Evolutionary conservation across 2,797 vertebrate genomes (phyloP).

Genomic region (Pangasius krempfi): DNA sequence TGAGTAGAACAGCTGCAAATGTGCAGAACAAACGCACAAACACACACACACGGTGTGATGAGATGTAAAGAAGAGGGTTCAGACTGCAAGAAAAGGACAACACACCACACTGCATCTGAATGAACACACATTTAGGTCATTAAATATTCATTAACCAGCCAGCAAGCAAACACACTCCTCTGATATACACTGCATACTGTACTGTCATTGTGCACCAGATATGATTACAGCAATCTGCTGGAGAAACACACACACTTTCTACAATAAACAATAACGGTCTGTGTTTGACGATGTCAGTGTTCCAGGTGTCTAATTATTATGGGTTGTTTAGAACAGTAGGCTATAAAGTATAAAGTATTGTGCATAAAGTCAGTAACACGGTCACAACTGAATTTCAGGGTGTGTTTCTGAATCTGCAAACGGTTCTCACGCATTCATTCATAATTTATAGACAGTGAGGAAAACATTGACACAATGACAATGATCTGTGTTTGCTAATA

Average conservation of each 20-base stretch:
- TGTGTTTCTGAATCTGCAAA: background rate
- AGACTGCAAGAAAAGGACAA: conserved; percentile 21
- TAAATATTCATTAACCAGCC: conserved; percentile 46
- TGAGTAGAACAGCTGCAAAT: conserved; percentile 39
- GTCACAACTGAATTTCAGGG: background rate
- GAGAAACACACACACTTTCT: background rate
- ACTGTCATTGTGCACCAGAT: background rate
- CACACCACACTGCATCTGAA: conserved; percentile 39
- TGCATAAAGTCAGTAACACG: background rate
- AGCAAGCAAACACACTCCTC: conserved; percentile 26
- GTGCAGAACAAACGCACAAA: conserved; percentile 15
- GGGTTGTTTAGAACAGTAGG: background rate
- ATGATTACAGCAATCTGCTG: conserved; percentile 10
- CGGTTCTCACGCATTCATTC: background rate
- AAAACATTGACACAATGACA: background rate
- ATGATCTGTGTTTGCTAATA: background rate
- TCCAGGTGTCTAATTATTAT: conserved; percentile 4
- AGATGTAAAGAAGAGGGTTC: conserved; percentile 41
- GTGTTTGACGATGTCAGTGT: background rate
- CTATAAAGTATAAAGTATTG: background rate
- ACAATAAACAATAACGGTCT: background rate
- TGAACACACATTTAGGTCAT: conserved; percentile 41
- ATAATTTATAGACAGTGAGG: background rate
- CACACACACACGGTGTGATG: background rate
- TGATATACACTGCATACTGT: conserved; percentile 6